Evolutionary conservation across 2,888 invertebrate genomes (phyloP).

Genomic region (Odontomyia ornata): DNA sequence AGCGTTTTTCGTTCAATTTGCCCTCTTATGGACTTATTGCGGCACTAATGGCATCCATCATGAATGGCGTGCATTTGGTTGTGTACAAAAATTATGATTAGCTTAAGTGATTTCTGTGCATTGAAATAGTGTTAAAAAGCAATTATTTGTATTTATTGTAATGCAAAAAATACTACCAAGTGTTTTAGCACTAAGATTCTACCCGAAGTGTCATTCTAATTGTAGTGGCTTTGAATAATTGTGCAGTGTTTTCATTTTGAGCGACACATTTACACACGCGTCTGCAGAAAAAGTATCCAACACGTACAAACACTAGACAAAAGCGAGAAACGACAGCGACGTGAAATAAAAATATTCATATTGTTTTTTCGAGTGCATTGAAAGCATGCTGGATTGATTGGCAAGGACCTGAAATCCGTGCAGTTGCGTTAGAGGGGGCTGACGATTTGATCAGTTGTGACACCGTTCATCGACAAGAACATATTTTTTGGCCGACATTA

Average conservation of each 20-base stretch:
- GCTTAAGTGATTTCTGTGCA: constrained; percentile 4
- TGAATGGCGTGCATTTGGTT: constrained; percentile 53
- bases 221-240: constrained; percentile 4
- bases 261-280: constrained; percentile 40
- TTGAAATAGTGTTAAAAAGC: constrained; percentile 16
- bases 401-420: background rate
- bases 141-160: constrained; percentile 17
- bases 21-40: background rate
- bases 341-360: constrained; percentile 33
- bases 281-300: constrained; percentile 22
- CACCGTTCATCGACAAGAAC: background rate
- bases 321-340: constrained; percentile 33
- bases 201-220: background rate
- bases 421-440: background rate
- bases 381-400: background rate
- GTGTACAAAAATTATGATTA: constrained; percentile 47
- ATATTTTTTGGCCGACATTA: constrained; percentile 32
- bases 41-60: constrained; percentile 43
- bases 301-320: constrained; percentile 41
- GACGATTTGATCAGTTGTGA: background rate
- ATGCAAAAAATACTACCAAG: constrained; percentile 1
- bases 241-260: constrained; percentile 44
- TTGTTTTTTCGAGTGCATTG: constrained; percentile 17
- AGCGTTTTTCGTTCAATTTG: constrained; percentile 5
- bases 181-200: background rate